These are phyloP conservation scores for Fopius arisanus DNA, from an alignment of 1,140 invertebrate genomes.

Conservation along the genomic window DNA sequence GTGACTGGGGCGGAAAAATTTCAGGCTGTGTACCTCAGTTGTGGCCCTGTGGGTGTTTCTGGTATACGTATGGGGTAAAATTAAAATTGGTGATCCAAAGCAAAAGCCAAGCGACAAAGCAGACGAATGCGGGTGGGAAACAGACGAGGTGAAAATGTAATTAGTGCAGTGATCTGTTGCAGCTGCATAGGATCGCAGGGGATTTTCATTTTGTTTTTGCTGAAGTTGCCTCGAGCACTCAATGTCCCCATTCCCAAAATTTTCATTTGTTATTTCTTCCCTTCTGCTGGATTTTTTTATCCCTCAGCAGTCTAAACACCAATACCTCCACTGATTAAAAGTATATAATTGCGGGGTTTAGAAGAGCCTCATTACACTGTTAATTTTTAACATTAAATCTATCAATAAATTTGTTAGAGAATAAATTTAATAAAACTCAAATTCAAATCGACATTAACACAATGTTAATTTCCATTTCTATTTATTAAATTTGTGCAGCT, in stretches of 20 bases:
- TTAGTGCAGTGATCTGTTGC: slow-evolving; percentile 35
- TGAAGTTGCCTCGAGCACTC: slow-evolving; percentile 16
- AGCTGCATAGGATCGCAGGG: slow-evolving; percentile 31
- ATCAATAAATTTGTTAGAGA: no score
- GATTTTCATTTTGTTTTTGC: slow-evolving; percentile 17
- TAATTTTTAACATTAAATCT: no score
- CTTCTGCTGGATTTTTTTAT: no score
- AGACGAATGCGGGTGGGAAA: not conserved
- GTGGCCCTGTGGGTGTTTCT: not conserved
- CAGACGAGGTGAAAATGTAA: slow-evolving; percentile 34
- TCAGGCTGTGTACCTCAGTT: not conserved
- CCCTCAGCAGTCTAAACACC: no score
- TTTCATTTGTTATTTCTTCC: slow-evolving; percentile 7
- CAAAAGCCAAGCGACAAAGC: slow-evolving; percentile 29
- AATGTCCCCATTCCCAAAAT: slow-evolving; percentile 1
- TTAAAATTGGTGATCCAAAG: slow-evolving; percentile 32
- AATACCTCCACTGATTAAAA: no score
- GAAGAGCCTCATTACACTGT: no score
- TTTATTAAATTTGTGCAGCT: no score
- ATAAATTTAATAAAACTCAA: no score
- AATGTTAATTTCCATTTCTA: no score
- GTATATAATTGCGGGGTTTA: no score
- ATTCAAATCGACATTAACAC: no score
- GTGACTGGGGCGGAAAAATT: not conserved
- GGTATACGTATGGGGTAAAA: not conserved